Base-by-base conservation (phyloP, 1,140 invertebrate genomes). In the Lutraria rhynchaena region DNA sequence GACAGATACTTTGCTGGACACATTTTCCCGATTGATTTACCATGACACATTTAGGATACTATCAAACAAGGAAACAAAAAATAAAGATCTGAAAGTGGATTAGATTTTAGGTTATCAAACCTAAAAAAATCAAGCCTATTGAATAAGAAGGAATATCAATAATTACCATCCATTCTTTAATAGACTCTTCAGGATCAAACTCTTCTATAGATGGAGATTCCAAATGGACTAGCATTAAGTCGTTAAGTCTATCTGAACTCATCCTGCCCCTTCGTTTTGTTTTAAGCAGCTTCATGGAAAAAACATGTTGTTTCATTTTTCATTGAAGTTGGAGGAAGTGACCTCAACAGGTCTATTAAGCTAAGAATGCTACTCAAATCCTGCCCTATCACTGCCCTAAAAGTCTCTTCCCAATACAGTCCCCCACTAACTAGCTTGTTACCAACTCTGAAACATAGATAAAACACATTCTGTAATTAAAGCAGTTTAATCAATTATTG, bases 121-220 rank as follows among this genome's bases (percentile, higher is more conserved):
- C n/a, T n/a, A n/a, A n/a, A n/a, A n/a, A n/a, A n/a, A n/a, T n/a
- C n/a, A n/a, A n/a, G n/a, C n/a, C n/a, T n/a, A n/a, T n/a, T n/a
- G n/a, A n/a, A n/a, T n/a, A n/a, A n/a, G n/a, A n/a, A n/a, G n/a
- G n/a, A n/a, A n/a, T n/a, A n/a, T n/a, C n/a, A n/a, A n/a, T n/a
- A n/a, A n/a, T n/a, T n/a, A 57, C 53, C 53, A 57, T 57, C 53
- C 53, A 57, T 22, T 57, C 15, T 57, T 57, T 57, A 11, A 57
- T 57, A 11, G 53, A 7, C 22, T 11, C 9, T 15, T 57, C 53
- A 13, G 53, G 53, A 22, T 57, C 24, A 24, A 57, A 57, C 7
- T 57, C 53, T 24, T 57, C 53, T 13, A 57, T 57, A 7, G 53
- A 57, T n/a, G 53, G 53, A 24, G 53, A 57, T 24, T 57, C 53